Percentiles rank a stretch among this genome's conserved stretches.
These are phyloP conservation scores for Rhorus exstirpatorius DNA, from an alignment of 2,888 invertebrate genomes.

Conservation along the genomic window DNA sequence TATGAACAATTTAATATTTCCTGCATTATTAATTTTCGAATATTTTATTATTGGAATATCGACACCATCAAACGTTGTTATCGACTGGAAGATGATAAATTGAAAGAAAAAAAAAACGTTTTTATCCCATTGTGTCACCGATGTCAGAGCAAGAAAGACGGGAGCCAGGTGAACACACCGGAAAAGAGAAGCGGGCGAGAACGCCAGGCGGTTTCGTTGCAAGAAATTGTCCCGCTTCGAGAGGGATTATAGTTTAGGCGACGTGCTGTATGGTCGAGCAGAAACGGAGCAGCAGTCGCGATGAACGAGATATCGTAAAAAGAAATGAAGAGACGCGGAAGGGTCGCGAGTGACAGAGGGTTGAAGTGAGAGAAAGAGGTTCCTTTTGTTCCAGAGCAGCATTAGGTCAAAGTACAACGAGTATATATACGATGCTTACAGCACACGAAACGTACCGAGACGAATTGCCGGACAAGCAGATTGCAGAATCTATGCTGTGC, in stretches of 20 bases:
- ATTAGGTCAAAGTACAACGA: conserved; percentile 50
- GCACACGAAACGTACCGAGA: conserved; percentile 65
- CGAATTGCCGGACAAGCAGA: conserved; percentile 61
- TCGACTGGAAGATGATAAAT: too few relatives aligned
- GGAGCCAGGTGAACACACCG: conserved; percentile 42
- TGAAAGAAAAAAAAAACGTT: too few relatives aligned
- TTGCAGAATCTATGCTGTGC: conserved; percentile 64
- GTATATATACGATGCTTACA: conserved; percentile 54
- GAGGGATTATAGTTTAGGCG: conserved; percentile 33
- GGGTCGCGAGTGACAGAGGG: conserved; percentile 60
- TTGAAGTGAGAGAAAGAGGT: conserved; percentile 47
- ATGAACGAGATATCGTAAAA: conserved; percentile 51
- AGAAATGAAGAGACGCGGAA: conserved; percentile 49
- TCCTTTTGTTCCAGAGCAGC: not conserved
- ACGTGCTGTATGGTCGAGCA: conserved; percentile 25
- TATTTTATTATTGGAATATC: too few relatives aligned
- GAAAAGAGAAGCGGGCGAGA: conserved; percentile 33
- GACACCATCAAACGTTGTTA: too few relatives aligned
- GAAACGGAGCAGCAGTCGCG: conserved; percentile 49
- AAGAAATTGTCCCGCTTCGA: conserved; percentile 49
- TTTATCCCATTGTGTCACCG: too few relatives aligned
- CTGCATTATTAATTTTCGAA: too few relatives aligned
- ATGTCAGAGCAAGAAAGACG: conserved; percentile 30
- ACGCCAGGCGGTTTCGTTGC: conserved; percentile 43
- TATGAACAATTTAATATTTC: too few relatives aligned